Evolutionary conservation across 2,888 invertebrate genomes (phyloP), one percentile per base, ranked within the genome.

Genomic region (Drosophila merina): DNA sequence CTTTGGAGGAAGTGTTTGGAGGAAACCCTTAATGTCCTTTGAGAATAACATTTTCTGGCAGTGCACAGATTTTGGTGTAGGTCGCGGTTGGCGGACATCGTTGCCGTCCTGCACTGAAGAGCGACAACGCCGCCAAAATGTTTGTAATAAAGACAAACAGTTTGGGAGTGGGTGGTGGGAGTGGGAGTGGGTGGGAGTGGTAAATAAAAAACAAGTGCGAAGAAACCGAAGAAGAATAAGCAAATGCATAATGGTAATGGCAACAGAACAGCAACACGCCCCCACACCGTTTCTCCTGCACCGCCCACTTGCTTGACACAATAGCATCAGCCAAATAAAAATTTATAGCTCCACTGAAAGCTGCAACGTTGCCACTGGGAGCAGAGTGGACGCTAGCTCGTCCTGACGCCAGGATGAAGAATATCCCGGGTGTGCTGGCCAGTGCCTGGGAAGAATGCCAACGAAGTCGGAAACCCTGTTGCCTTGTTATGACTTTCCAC

Each of bases 301-400:
- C 28, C 44, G 44, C 57, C 50, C 62, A 42, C 68, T 84, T 62
- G 59, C 77, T 79, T 83, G 86, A 82, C 86, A 86, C 88, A 88
- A 86, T 67, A 64, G 77, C 86, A 83, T 71, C 75, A 77, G 70
- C 75, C 77, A 84, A 84, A 88, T 84, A 88, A 85, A 86, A 84
- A 84, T 88, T 85, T 88, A 84, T 84, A 64, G 83, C 83, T 79
- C 71, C 74, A 54, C 67, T 87, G 79, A 88, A 84, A 84, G 79
- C 79, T 86, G 75, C 84, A 88, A 64, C 69, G 71, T 68, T 59
- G 74, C 74, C 38, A n/a, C 26, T 28, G 48, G 10, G 28, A 45
- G 63, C 73, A 45, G 48, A 62, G 52, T 57, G 71, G 59, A 59
- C 60, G 8, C 28, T n/a, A 8, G 56, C 30, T 14, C 33, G 33